Evolutionary conservation across 2,888 invertebrate species (phyloP), one percentile per base, ranked within the genome.

Genomic region (Zaprionus bogoriensis): DNA sequence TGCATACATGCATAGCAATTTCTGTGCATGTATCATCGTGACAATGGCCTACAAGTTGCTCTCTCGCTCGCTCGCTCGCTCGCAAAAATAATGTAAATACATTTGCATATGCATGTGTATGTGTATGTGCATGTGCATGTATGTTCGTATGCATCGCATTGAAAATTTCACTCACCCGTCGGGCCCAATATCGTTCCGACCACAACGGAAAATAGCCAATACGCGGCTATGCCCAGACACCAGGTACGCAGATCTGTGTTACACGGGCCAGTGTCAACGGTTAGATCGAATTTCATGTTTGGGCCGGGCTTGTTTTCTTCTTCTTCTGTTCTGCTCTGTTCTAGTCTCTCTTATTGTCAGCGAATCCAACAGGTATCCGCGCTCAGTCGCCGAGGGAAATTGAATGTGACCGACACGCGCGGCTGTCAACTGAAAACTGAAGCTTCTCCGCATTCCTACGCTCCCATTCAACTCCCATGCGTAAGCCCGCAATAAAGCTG

Each of bases 251-350:
- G 57, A 14, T 76, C 77, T 25, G 73, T 50, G 10, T 77, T 57
- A 61, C 75, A 87, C 3, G 84, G 74, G n/a, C 85, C 87, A 32
- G 69, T 66, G 28, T 88, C 87, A 14, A 87, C 85, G 32, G 62
- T 65, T n/a, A 81, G 66, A 20, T 84, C 63, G 45, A 88, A 39
- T 72, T 81, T 78, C 85, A 83, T 87, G 48, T 68, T 76, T 4
- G 12, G 39, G 51, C 32, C 17, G 46, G 12, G 36, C 25, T 39
- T 45, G 6, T 41, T 17, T 32, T 20, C 17, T 14, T 30, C 19
- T 23, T 23, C 39, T 44, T 7, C 19, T 32, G 30, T n/a, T n/a
- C n/a, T n/a, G n/a, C n/a, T n/a, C n/a, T n/a, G n/a, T n/a, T n/a
- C n/a, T n/a, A n/a, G n/a, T n/a, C n/a, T n/a, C n/a, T n/a, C n/a